These are phyloP conservation scores for Callocephalon fimbriatum DNA, from an alignment of 2,113 vertebrate genomes.

Conservation along the genomic window DNA sequence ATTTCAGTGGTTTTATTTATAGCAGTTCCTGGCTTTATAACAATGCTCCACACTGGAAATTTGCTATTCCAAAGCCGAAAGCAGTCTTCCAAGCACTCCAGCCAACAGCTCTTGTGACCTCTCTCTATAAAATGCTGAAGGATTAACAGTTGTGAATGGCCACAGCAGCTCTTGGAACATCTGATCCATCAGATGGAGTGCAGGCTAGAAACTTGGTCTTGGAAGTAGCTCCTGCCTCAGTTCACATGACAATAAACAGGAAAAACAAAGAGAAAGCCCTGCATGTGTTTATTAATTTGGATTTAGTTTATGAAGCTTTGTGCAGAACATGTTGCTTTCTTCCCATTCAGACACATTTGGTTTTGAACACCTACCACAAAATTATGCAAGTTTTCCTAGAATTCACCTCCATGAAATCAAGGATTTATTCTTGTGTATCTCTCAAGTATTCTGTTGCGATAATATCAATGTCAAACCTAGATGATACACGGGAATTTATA, in stretches of 20 bases:
- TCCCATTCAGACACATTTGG: not conserved
- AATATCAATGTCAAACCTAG: not conserved
- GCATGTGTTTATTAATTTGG: not conserved
- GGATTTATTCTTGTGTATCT: not conserved
- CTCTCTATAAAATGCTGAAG: conserved; percentile 36
- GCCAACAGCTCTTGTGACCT: conserved; percentile 45
- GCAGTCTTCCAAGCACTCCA: conserved; percentile 31
- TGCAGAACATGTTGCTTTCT: not conserved
- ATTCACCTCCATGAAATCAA: not conserved
- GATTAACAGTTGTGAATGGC: conserved; percentile 34
- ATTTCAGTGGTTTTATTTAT: conserved; percentile 45
- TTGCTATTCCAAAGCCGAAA: conserved; percentile 49
- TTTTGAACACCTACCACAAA: not conserved
- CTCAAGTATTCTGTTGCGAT: not conserved
- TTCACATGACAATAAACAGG: not conserved
- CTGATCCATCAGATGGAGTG: not conserved
- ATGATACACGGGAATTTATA: not conserved
- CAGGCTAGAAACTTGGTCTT: not conserved
- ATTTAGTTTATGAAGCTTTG: not conserved
- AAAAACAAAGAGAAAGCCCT: not conserved
- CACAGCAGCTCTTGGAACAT: conserved; percentile 3
- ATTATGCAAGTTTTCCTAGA: not conserved
- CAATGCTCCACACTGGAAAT: conserved; percentile 35
- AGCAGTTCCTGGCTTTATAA: conserved; percentile 45
- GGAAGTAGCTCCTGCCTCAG: conserved; percentile 7